Base-by-base conservation (phyloP, 2,113 vertebrate species). In the Miniopterus natalensis region DNA sequence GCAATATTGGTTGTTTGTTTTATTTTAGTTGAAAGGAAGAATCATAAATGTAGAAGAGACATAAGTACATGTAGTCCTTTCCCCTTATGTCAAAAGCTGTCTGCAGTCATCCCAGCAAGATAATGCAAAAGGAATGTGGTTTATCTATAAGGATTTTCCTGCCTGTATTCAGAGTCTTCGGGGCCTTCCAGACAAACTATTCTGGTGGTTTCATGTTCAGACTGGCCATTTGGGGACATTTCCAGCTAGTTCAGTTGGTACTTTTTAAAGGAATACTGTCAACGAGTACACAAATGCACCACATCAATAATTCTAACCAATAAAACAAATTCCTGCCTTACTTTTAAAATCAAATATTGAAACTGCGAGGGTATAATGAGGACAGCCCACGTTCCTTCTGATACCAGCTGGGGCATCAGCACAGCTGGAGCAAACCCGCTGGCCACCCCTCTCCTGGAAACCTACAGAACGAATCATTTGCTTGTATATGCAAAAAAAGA, bases 191-290 rank as follows among this genome's bases (percentile, higher is more conserved):
- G 18, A 75, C 10, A 77, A 70, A 61, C 7, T 20, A 17, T 66
- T 79, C 4, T 89, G 66, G 59, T 45, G 29, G 14, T 74, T 80
- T 36, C 57, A n/a, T 77, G 15, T 80, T 51, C 36, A 73, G 20
- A 45, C 1, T 49, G 31, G 40, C 29, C 21, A 59, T 90, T 25
- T 55, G 42, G 11, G 11, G 18, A 66, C 31, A 27, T 91, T 71
- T 80, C 23, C 40, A 73, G 36, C 23, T 63, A 49, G 45, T 71
- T 86, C 21, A 36, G 18, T 78, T 78, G 40, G 20, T 42, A 74
- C 5, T 89, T 94, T 65, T 75, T 25, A 84, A 95, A 94, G n/a
- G 9, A 95, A 87, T 53, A 31, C 59, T 78, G 14, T 36, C 79
- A 57, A 17, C 68, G 20, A 71, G 0, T 71, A 6, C 42, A 21